Conservation (phyloP, 1,140 invertebrate genomes). For the Mylabris phalerata region DNA sequence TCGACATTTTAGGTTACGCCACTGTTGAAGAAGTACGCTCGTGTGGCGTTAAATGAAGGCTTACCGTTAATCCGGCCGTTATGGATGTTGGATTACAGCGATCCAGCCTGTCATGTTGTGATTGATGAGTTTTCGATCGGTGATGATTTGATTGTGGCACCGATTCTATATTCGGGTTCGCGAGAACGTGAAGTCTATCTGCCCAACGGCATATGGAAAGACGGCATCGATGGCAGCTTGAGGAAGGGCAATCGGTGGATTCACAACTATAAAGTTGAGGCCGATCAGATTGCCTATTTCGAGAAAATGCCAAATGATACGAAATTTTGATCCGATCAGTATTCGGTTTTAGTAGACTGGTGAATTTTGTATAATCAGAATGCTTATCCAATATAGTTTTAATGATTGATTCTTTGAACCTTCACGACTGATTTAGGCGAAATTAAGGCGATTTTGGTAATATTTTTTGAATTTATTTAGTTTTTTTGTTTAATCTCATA, state of each 20-base stretch:
- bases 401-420: not conserved
- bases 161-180: slow-evolving; percentile 58
- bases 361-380: not conserved
- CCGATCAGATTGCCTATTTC: slow-evolving; percentile 78
- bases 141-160: slow-evolving; percentile 85
- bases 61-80: slow-evolving; percentile 80
- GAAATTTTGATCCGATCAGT: slow-evolving; percentile 51
- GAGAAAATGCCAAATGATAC: slow-evolving; percentile 77
- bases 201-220: slow-evolving; percentile 82
- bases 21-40: slow-evolving; percentile 66
- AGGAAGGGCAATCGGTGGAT: slow-evolving; percentile 84
- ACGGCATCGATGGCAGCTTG: slow-evolving; percentile 77
- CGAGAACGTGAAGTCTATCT: slow-evolving; percentile 66
- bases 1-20: slow-evolving; percentile 53
- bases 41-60: slow-evolving; percentile 69
- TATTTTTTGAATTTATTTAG: slow-evolving; percentile 16
- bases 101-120: slow-evolving; percentile 68
- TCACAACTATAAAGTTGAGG: slow-evolving; percentile 73
- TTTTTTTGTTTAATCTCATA: slow-evolving; percentile 39
- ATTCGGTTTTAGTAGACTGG: not conserved
- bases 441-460: not conserved
- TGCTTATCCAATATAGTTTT: not conserved
- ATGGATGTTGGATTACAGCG: slow-evolving; percentile 84
- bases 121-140: slow-evolving; percentile 88
- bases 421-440: not conserved